Base-by-base conservation (phyloP, 2,113 vertebrate species). In the Sinosuthora webbiana region DNA sequence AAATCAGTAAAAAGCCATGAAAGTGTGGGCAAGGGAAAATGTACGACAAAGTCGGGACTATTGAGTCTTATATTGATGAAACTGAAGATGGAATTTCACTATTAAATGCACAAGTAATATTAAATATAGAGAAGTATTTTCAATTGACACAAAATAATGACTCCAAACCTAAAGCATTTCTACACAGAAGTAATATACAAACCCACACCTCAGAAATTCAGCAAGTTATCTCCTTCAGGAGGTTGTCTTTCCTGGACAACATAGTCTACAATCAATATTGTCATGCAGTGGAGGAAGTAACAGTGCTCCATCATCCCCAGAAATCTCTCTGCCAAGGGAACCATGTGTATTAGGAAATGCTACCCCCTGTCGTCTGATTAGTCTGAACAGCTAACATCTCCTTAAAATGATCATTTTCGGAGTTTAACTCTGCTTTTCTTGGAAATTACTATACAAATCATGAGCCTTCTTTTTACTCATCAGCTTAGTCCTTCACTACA, bases 341-440 rank as follows among this genome's bases (percentile, higher is more conserved):
- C n/a, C 25, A 18, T 3, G 39, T 82, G 64, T 17, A 64, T 88
- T 82, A 89, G 91, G 90, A 93, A 95, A 96, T 95, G 83, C 95
- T 95, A 87, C 91, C 93, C 91, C 49, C 95, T 96, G 77, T 71
- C 35, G 91, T 96, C 70, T 77, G 60, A 67, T 70, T 78, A 31
- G 35, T 57, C 56, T 79, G 44, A 95, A 71, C 39, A 79, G 39
- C 60, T 89, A 18, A 31, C 4, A 1, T 35, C 42, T 75, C 62
- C 74, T 60, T 52, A 71, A 82, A 87, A 71, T 0, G 0, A 56
- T 42, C 1, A 21, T 45, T 92, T 79, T 18, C 33, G 5, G 27
- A 68, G 28, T 5, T 62, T 44, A 76, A 73, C 9, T 52, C n/a
- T 60, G 41, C 37, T 71, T 53, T 71, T 76, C 18, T 68, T 59